These are phyloP conservation scores for Ctenopoma kingsleyae DNA, from an alignment of 2,797 vertebrate species.

Conservation along the genomic window DNA sequence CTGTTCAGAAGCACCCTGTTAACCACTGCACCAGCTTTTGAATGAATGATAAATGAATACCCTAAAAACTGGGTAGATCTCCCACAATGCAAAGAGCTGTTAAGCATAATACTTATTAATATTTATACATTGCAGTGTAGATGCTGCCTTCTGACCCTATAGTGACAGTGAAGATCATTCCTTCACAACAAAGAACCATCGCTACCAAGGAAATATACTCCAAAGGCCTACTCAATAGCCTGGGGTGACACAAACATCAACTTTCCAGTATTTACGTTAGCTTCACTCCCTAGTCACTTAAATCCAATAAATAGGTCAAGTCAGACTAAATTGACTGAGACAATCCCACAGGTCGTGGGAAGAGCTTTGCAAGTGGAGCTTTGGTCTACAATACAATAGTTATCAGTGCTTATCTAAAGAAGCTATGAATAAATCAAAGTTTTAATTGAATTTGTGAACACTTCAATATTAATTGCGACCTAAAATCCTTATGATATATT, in stretches of 20 bases:
- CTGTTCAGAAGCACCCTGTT: background rate
- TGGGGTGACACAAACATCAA: constrained; percentile 56
- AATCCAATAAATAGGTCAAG: constrained; percentile 61
- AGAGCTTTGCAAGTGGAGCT: background rate
- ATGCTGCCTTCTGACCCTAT: background rate
- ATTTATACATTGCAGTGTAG: background rate
- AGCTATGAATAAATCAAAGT: constrained; percentile 12
- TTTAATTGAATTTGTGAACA: constrained; percentile 17
- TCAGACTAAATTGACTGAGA: constrained; percentile 55
- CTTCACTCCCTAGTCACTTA: constrained; percentile 44
- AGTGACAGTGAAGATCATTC: constrained; percentile 14
- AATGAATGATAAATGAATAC: background rate
- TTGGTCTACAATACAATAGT: background rate
- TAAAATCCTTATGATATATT: constrained; percentile 26
- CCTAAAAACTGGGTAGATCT: too few relatives aligned
- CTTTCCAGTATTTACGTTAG: constrained; percentile 61
- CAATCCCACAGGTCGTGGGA: constrained; percentile 22
- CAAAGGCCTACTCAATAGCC: constrained; percentile 40
- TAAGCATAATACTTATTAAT: background rate
- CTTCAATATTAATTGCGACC: constrained; percentile 31
- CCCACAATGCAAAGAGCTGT: background rate
- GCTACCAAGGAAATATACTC: constrained; percentile 25
- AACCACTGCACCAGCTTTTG: background rate
- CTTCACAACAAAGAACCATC: constrained; percentile 25
- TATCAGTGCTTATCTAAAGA: background rate